Conservation (phyloP, 2,113 vertebrate genomes). For the Electrona antarctica region DNA sequence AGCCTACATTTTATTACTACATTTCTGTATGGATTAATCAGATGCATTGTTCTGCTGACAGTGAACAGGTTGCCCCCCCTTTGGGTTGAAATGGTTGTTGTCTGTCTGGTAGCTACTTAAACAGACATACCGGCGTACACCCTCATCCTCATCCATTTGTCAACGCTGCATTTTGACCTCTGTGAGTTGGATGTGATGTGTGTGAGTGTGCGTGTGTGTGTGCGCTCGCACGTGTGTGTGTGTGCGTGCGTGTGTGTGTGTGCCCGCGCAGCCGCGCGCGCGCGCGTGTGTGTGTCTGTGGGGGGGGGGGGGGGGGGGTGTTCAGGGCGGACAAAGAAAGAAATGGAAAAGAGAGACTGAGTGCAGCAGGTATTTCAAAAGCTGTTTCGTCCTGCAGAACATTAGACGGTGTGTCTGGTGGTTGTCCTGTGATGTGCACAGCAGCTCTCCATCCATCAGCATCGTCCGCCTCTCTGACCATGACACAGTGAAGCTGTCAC, state of each 20-base stretch:
- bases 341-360: neutral
- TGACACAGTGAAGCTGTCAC: constrained; percentile 49
- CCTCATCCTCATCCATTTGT: neutral
- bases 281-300: neutral
- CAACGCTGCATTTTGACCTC: neutral
- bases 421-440: neutral
- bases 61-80: constrained; percentile 19
- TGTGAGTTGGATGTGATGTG: constrained; percentile 6
- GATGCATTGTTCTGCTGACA: constrained; percentile 4
- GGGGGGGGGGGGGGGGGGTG: neutral
- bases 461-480: constrained; percentile 20
- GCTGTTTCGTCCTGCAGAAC: constrained; percentile 8
- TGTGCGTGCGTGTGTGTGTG: constrained; percentile 6
- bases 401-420: neutral
- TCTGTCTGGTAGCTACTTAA: too few species aligned
- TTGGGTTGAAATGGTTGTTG: neutral
- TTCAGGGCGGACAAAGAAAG: neutral
- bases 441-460: constrained; percentile 43
- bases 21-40: constrained; percentile 17
- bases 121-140: constrained; percentile 23
- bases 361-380: constrained; percentile 19
- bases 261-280: too few species aligned
- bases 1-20: neutral
- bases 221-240: neutral
- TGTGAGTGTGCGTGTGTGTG: constrained; percentile 12